phyloP scores from a whole-genome alignment of 2,888 invertebrate genomes.

The Lymantria dispar region DNA sequence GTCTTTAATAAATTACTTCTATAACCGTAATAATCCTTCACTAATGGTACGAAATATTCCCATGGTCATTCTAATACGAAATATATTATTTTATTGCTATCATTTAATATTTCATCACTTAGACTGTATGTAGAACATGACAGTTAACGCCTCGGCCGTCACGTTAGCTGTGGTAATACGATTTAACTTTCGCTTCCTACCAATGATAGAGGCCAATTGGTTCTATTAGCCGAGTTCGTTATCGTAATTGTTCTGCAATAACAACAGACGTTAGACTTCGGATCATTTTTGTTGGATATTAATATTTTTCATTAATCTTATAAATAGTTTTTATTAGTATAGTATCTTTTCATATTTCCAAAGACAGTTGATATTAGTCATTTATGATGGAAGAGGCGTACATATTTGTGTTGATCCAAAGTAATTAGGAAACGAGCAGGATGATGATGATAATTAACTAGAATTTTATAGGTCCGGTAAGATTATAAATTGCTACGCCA shows the following conservation, averaged over 20 bases:
- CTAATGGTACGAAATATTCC: no score
- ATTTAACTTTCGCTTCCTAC: constrained; percentile 52
- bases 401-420: no score
- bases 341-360: no score
- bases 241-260: constrained; percentile 45
- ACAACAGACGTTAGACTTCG: constrained; percentile 16
- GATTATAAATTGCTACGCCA: no score
- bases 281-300: constrained; percentile 26
- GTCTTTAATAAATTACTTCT: no score
- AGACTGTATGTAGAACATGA: constrained; percentile 25
- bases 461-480: no score
- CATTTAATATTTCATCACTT: constrained; percentile 11
- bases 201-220: constrained; percentile 56
- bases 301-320: neutral
- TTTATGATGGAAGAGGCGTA: no score
- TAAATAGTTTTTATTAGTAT: no score
- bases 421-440: no score
- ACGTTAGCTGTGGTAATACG: constrained; percentile 58
- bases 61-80: neutral
- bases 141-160: constrained; percentile 43
- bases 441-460: no score
- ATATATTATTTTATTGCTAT: neutral
- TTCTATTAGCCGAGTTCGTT: constrained; percentile 49
- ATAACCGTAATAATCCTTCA: no score
- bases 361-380: no score